phyloP scores from a whole-genome alignment of 2,797 vertebrate species.

The Darevskia mixta region DNA sequence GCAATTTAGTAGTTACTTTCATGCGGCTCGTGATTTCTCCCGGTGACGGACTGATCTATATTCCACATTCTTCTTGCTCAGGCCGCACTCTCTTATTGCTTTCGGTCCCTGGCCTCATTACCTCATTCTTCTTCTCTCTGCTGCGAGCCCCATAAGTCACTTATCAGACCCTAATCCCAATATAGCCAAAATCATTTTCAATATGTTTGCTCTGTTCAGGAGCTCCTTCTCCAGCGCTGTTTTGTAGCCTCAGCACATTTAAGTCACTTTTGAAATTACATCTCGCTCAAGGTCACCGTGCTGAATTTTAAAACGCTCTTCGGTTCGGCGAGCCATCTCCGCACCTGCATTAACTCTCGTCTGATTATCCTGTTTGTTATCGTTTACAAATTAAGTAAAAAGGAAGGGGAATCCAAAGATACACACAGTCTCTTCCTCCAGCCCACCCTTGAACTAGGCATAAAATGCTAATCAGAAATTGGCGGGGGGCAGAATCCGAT shows the following conservation, averaged over 20 bases:
- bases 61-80: background rate
- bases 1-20: background rate
- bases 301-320: conserved; percentile 42
- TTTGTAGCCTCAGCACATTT: conserved; percentile 50
- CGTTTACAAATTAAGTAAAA: conserved; percentile 53
- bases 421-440: background rate
- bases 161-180: conserved; percentile 17
- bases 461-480: conserved; percentile 22
- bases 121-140: background rate
- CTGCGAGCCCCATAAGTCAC: conserved; percentile 31
- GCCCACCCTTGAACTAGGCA: conserved; percentile 27
- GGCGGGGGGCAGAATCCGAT: no score
- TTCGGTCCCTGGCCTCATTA: conserved; percentile 41
- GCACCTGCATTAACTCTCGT: conserved; percentile 49
- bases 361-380: conserved; percentile 60
- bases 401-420: conserved; percentile 45
- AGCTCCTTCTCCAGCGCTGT: conserved; percentile 1
- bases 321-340: background rate
- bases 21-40: background rate
- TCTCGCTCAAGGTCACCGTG: conserved; percentile 30
- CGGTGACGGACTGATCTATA: background rate
- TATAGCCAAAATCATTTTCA: conserved; percentile 29
- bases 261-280: conserved; percentile 50
- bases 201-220: conserved; percentile 32
- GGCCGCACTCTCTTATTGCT: background rate